Conservation (phyloP, 2,888 invertebrate genomes). For the Cremastinae sp. region DNA sequence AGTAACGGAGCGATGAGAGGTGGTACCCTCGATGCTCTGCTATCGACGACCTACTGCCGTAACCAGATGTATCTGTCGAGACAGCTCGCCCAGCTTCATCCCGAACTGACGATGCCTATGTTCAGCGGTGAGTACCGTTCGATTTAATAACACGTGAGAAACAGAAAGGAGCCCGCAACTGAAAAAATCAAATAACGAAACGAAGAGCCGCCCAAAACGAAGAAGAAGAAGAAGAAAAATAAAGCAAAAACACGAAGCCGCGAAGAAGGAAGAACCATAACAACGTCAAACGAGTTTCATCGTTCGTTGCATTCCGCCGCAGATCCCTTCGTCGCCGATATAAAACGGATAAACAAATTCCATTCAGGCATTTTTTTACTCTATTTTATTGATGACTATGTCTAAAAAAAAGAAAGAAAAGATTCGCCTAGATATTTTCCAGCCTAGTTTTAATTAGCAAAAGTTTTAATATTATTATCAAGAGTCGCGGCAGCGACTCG, state of each 20-base stretch:
- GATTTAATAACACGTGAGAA: slow-evolving; percentile 35
- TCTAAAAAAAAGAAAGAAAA: background rate
- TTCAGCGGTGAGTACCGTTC: slow-evolving; percentile 90
- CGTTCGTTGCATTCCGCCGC: slow-evolving; percentile 30
- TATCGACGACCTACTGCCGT: slow-evolving; percentile 94
- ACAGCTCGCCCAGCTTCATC: slow-evolving; percentile 96
- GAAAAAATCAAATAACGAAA: no score
- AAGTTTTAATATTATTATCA: no score
- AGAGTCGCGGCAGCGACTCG: no score
- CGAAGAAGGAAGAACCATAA: slow-evolving; percentile 1
- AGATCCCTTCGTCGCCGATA: slow-evolving; percentile 9
- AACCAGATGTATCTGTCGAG: slow-evolving; percentile 96
- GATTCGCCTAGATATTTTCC: no score
- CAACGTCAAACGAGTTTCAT: slow-evolving; percentile 38
- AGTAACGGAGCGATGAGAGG: slow-evolving; percentile 72
- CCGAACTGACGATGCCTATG: slow-evolving; percentile 99
- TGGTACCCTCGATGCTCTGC: slow-evolving; percentile 91
- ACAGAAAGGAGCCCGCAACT: slow-evolving; percentile 1
- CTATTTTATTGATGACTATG: no score
- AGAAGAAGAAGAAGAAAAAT: background rate
- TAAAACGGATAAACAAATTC: slow-evolving; percentile 1
- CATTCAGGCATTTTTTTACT: no score
- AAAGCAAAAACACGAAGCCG: background rate
- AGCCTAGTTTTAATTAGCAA: no score
- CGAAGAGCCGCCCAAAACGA: no score